Percentiles rank a stretch among this genome's conserved stretches.
phyloP scores from a whole-genome alignment of 2,888 invertebrate species.

The Drosophila falleni region DNA sequence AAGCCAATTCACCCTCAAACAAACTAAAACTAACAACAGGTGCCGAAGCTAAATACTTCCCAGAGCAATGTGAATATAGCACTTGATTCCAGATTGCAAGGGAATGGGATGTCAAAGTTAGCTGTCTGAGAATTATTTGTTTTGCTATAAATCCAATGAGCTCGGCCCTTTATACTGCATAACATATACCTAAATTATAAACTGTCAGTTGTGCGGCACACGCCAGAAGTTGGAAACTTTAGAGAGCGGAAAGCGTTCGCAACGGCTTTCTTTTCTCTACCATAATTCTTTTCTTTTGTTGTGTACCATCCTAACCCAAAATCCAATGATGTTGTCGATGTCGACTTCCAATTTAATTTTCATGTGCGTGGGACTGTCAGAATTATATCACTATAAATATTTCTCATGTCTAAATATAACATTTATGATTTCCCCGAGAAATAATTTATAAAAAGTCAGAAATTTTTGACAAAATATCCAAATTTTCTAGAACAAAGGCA shows the following conservation, averaged over 20 bases:
- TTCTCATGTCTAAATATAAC: conserved; percentile 69
- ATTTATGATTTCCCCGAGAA: conserved; percentile 66
- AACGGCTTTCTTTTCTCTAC: conserved; percentile 7
- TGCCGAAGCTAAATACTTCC: conserved; percentile 8
- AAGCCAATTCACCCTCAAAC: no score
- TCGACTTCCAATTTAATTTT: conserved; percentile 39
- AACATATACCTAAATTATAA: conserved; percentile 38
- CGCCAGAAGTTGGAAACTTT: neutral
- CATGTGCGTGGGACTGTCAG: conserved; percentile 46
- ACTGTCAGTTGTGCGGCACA: conserved; percentile 22
- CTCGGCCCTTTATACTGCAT: conserved; percentile 22
- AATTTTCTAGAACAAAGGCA: conserved; percentile 43
- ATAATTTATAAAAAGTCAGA: conserved; percentile 61
- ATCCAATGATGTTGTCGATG: conserved; percentile 26
- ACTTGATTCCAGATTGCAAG: neutral
- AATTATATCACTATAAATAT: conserved; percentile 70
- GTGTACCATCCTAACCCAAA: neutral
- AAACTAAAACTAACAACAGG: neutral
- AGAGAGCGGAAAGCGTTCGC: neutral
- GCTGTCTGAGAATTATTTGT: conserved; percentile 31
- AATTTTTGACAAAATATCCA: conserved; percentile 60
- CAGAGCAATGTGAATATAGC: conserved; percentile 1
- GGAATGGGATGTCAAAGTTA: conserved; percentile 15
- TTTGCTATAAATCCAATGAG: conserved; percentile 9
- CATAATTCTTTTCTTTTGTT: conserved; percentile 1